These are phyloP conservation scores for Anastatus disparis DNA, from an alignment of 1,140 invertebrate genomes.

Conservation along the genomic window DNA sequence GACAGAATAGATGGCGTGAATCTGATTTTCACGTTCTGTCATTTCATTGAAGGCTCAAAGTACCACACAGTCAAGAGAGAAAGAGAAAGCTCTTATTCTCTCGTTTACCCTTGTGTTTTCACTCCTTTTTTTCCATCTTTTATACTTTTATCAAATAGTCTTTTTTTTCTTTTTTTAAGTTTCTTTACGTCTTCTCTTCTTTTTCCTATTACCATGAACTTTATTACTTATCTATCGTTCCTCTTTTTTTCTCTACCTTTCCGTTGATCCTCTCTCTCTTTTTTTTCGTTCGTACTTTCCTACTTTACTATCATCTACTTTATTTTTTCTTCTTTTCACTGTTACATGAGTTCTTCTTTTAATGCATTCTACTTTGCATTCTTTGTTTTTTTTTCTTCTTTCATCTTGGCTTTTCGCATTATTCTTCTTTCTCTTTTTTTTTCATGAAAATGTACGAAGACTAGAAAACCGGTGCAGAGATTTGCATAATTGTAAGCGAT, in stretches of 20 bases:
- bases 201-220: conserved; percentile 22
- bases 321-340: conserved; percentile 38
- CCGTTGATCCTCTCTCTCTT: conserved; percentile 3
- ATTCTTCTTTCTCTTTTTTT: not conserved
- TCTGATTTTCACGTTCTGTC: conserved; percentile 33
- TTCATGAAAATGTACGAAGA: conserved; percentile 37
- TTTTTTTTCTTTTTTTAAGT: no score
- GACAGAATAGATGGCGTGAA: conserved; percentile 15
- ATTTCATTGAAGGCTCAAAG: no score
- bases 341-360: not conserved
- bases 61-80: no score
- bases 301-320: conserved; percentile 34
- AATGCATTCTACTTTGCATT: conserved; percentile 5
- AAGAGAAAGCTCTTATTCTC: no score
- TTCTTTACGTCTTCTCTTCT: not conserved
- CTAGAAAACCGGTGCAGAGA: conserved; percentile 54
- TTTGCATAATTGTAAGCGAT: conserved; percentile 64
- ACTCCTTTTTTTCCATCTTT: not conserved
- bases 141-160: conserved; percentile 9
- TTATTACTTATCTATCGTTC: conserved; percentile 30
- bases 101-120: not conserved
- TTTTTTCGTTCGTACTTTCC: conserved; percentile 31
- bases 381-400: not conserved
- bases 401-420: not conserved
- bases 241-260: conserved; percentile 21